Conservation (phyloP, 2,888 invertebrate species). For the Ecdyonurus torrentis region DNA sequence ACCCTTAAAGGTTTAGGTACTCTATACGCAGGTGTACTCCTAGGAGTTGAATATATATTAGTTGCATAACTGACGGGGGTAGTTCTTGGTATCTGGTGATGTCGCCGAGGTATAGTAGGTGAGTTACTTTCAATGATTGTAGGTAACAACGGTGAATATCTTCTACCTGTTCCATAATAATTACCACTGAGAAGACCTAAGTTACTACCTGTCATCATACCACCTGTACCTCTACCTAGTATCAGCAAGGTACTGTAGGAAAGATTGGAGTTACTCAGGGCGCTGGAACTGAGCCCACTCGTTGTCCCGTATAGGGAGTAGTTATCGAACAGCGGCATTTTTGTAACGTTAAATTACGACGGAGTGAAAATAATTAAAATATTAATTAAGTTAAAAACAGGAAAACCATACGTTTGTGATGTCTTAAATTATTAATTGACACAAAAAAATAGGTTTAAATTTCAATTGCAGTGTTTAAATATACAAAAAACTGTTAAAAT, state of each 20-base stretch:
- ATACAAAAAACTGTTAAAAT: too few species aligned
- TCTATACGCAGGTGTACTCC: not conserved
- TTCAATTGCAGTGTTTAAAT: too few species aligned
- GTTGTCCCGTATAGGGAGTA: not conserved
- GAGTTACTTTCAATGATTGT: constrained; percentile 43
- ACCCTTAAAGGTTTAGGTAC: constrained; percentile 44
- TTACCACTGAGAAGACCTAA: not conserved
- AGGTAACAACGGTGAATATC: constrained; percentile 54
- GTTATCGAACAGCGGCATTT: not conserved
- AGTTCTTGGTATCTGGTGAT: constrained; percentile 4
- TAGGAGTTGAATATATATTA: not conserved
- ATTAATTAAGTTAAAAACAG: too few species aligned
- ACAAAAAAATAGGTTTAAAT: too few species aligned
- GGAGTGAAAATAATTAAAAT: too few species aligned
- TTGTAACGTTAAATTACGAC: too few species aligned
- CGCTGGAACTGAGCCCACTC: not conserved
- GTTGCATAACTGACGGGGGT: not conserved
- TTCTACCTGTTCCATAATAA: not conserved
- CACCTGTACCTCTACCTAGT: not conserved
- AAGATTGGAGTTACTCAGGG: not conserved
- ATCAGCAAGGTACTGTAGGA: not conserved
- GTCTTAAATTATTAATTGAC: too few species aligned
- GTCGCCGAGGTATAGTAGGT: not conserved
- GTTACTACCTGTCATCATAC: not conserved
- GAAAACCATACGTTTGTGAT: too few species aligned